Base-by-base conservation (phyloP, 2,113 vertebrate species). In the Peromyscus leucopus region DNA sequence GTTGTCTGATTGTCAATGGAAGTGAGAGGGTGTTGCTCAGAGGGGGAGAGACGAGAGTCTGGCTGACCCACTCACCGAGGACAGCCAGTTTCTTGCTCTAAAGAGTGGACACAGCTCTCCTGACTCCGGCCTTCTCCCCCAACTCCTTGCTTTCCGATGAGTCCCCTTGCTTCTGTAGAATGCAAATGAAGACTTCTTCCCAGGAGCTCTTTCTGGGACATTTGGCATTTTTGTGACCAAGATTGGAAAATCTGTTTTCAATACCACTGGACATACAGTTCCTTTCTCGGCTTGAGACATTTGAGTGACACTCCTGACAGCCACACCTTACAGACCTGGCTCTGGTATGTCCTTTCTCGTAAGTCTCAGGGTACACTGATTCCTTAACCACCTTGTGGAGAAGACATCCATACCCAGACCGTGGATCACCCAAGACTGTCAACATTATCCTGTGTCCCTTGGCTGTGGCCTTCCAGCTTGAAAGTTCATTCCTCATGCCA, bases 211-310 rank as follows among this genome's bases (percentile, higher is more conserved):
- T 86, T 94, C 57, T 89, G 91, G 57, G 69, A 71, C 48, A 80
- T 69, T 69, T 88, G 80, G 51, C 17, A 76, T 92, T 90, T 93
- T 93, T 89, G 33, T 80, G 24, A 84, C 26, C 21, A 79, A 31
- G 31, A 57, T 75, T 24, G 11, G 79, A 91, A 51, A 75, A 67
- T 19, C 67, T 61, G 24, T 48, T 75, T 90, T 95, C 75, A 82
- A 0, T 59, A 74, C 61, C 36, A 72, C 39, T 88, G 72, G 31
- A 72, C 55, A 48, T 7, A 21, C 2, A 15, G 36, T 74, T 65
- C 9, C 16, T 91, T 83, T 61, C 80, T 83, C 3, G 92, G 6
- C 46, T 87, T 72, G 39, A 93, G 80, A 75, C 65, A 42, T 83
- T 69, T 26, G 10, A 39, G 59, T 22, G 24, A 57, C 19, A 75